Conservation (phyloP, 2,888 invertebrate genomes). For the Andrena bucephala region DNA sequence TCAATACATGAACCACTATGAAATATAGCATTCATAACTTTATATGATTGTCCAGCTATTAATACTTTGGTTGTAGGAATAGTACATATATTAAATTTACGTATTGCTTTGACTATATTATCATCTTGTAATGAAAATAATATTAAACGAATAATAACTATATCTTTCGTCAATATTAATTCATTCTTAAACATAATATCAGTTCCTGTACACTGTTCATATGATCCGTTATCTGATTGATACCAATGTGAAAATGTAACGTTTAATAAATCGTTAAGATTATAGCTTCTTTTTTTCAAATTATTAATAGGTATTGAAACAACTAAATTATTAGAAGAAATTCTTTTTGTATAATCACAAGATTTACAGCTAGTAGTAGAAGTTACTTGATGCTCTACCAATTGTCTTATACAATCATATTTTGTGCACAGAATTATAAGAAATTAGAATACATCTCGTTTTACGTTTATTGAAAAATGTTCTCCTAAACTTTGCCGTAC, state of each 20-base stretch:
- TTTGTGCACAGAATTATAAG: too few species aligned
- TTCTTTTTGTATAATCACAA: too few species aligned
- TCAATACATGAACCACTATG: not conserved
- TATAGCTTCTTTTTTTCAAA: too few species aligned
- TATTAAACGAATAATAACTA: slow-evolving; percentile 10
- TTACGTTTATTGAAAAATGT: too few species aligned
- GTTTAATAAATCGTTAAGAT: slow-evolving; percentile 10
- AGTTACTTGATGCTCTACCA: too few species aligned
- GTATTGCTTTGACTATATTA: not conserved
- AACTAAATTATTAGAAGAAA: too few species aligned
- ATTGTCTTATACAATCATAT: too few species aligned
- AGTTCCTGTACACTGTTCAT: not conserved
- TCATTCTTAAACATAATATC: not conserved
- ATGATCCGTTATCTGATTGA: not conserved
- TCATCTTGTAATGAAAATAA: slow-evolving; percentile 8
- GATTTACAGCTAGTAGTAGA: too few species aligned
- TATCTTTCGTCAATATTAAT: not conserved
- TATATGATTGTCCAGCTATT: not conserved
- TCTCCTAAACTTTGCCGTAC: too few species aligned
- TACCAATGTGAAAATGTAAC: not conserved
- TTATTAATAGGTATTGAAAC: too few species aligned
- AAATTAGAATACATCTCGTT: too few species aligned
- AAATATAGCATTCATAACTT: not conserved
- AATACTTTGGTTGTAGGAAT: slow-evolving; percentile 6
- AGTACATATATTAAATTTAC: too few species aligned